Evolutionary conservation across 1,140 invertebrate genomes (phyloP), one percentile per base, ranked within the genome.

Genomic region (Apis laboriosa): DNA sequence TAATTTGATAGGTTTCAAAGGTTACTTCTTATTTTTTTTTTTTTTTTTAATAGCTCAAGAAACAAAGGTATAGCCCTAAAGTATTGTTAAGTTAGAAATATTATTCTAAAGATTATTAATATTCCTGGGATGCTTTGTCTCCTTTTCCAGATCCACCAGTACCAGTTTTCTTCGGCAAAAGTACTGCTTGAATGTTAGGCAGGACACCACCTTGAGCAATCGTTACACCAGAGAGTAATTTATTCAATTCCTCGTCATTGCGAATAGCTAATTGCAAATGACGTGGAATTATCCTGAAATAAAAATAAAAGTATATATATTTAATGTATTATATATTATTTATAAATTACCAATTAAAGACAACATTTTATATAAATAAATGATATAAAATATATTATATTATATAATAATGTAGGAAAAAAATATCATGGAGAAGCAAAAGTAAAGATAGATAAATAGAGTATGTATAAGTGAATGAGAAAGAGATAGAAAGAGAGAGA

Each of bases 181-280:
- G 93, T 17, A 96, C 95, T 49, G 96, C 95, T 86, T 97, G 96
- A 80, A 98, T 97, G 89, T 96, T 96, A 4, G 97, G 97, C 82
- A 98, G 90, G 0, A 97, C 97, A 87, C 97, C 97, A 73, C 97
- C 97, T 91, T 97, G 95, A 73, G 97, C 96, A 86, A 97, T 97
- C 24, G 96, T 97, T 0, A 97, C 97, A 85, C 97, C 96, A 21
- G 95, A 94, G n/a, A 98, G 91, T 66, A 98, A 93, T 93, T 96
- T 96, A 92, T 97, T 96, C 88, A 98, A 92, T 89, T 98, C 97
- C 90, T 97, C 97, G 93, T 98, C 97, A 94, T 97, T 97, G 2
- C 96, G 94, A 74, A 98, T 96, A 43, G 97, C 97, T 73, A 98
- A 88, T 85, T 97, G 95, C 17, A 97, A 94, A 90, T 98, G 97